These are phyloP conservation scores for Limenitis camilla DNA, from an alignment of 2,888 invertebrate species.

Conservation along the genomic window DNA sequence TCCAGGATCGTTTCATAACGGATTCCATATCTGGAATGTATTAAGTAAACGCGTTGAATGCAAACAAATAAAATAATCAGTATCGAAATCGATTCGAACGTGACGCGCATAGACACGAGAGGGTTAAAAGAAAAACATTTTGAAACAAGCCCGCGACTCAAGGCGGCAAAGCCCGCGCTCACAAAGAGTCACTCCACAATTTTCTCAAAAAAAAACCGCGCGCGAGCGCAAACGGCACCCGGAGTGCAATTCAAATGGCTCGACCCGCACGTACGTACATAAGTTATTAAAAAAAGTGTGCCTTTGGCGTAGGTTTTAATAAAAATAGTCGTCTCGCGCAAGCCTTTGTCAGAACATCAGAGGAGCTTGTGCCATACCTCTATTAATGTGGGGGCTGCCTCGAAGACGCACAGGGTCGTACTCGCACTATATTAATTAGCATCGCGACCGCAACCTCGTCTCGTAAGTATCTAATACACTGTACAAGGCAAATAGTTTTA, in stretches of 20 bases:
- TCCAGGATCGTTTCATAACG: no score
- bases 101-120: slow-evolving; percentile 22
- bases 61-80: slow-evolving; percentile 18
- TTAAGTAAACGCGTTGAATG: no score
- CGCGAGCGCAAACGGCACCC: slow-evolving; percentile 45
- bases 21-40: no score
- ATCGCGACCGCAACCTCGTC: slow-evolving; percentile 6
- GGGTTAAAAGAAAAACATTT: slow-evolving; percentile 31
- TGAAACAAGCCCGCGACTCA: slow-evolving; percentile 42
- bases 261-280: slow-evolving; percentile 56
- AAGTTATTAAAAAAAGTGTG: slow-evolving; percentile 74
- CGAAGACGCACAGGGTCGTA: slow-evolving; percentile 62
- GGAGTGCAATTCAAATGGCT: slow-evolving; percentile 46
- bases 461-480: no score
- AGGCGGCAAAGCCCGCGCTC: slow-evolving; percentile 45
- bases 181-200: slow-evolving; percentile 63
- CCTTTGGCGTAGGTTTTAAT: slow-evolving; percentile 70
- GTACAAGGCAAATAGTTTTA: no score
- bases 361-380: slow-evolving; percentile 59
- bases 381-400: slow-evolving; percentile 57
- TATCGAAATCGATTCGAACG: slow-evolving; percentile 21
- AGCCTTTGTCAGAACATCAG: slow-evolving; percentile 71
- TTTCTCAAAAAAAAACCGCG: slow-evolving; percentile 55
- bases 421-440: slow-evolving; percentile 36
- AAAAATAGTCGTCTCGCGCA: slow-evolving; percentile 70